Evolutionary conservation across 2,113 vertebrate genomes (phyloP).

Genomic region (Cyanoramphus novaezelandiae): DNA sequence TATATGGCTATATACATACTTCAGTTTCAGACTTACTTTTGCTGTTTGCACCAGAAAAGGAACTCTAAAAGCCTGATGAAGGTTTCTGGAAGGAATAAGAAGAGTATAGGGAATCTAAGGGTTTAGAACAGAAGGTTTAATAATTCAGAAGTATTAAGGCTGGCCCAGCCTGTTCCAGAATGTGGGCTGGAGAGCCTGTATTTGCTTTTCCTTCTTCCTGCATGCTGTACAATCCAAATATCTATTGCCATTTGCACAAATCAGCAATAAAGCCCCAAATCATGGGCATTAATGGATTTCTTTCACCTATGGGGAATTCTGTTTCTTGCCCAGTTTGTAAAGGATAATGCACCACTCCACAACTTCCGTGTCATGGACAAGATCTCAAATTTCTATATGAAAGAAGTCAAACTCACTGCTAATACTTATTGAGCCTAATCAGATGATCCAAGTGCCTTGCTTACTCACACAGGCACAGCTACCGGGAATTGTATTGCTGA

Average conservation of each 20-base stretch:
- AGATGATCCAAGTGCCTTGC: not conserved
- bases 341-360: not conserved
- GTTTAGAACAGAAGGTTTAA: not conserved
- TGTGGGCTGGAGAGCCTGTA: not conserved
- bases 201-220: not conserved
- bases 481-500: not conserved
- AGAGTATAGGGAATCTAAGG: not conserved
- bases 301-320: not conserved
- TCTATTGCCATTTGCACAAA: not conserved
- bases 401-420: not conserved
- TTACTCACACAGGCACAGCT: not conserved
- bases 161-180: not conserved
- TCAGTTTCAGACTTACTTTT: not conserved
- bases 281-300: not conserved
- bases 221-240: not conserved
- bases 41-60: not conserved
- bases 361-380: not conserved
- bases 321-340: not conserved
- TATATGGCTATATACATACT: not conserved
- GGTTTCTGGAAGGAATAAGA: not conserved
- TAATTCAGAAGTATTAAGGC: not conserved
- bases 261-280: not conserved
- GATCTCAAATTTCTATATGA: not conserved
- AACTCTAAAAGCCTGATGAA: not conserved
- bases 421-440: not conserved